phyloP scores from a whole-genome alignment of 2,113 vertebrate genomes.

The Marcusenius ussheri region DNA sequence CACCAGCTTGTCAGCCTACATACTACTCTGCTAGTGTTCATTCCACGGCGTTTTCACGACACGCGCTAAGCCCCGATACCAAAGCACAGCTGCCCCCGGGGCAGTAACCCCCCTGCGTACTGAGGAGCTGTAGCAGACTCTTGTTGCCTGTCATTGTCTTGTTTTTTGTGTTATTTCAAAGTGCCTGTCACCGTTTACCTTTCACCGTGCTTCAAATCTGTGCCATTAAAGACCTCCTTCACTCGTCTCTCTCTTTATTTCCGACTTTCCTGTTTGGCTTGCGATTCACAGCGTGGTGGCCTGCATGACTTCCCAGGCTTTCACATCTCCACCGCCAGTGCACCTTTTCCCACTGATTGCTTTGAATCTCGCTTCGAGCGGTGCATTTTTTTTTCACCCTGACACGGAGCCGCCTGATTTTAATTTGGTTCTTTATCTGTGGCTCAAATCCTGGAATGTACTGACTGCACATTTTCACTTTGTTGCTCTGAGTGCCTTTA shows the following conservation, averaged over 20 bases:
- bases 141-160: constrained; percentile 27
- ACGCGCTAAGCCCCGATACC: not conserved
- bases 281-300: not conserved
- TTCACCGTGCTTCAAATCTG: constrained; percentile 62
- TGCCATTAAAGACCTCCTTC: constrained; percentile 75
- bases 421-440: not conserved
- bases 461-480: not conserved
- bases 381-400: not conserved
- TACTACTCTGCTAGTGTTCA: not conserved
- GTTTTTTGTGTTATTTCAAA: constrained; percentile 19
- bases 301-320: not conserved
- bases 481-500: not conserved
- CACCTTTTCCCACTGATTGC: not conserved
- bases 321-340: not conserved
- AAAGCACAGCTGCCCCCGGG: not conserved
- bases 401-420: not conserved
- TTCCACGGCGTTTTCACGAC: not conserved
- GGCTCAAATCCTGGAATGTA: not conserved
- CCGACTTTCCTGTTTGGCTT: constrained; percentile 21
- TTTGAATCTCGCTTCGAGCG: not conserved
- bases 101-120: not conserved
- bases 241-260: constrained; percentile 38
- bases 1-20: not conserved
- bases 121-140: not conserved
- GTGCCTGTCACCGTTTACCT: constrained; percentile 52